Conservation (phyloP, 2,113 vertebrate genomes). For the Progne subis region DNA sequence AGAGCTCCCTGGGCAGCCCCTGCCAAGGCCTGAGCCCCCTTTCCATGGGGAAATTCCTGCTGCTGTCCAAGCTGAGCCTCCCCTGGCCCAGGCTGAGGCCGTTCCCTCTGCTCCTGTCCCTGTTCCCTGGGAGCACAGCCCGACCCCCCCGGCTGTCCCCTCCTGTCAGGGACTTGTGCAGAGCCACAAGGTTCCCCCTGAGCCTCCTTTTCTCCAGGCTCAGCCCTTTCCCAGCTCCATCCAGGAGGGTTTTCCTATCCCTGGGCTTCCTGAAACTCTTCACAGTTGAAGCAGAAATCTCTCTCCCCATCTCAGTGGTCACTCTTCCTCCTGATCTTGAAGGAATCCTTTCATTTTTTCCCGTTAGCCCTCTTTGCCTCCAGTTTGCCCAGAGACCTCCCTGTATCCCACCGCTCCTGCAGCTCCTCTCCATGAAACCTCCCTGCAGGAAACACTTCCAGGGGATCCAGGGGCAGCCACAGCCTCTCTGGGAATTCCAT, state of each 20-base stretch:
- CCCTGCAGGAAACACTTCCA: neutral
- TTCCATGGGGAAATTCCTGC: no score
- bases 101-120: no score
- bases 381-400: neutral
- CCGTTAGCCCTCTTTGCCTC: neutral
- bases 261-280: neutral
- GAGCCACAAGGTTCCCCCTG: no score
- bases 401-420: neutral
- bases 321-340: neutral
- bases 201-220: neutral
- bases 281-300: neutral
- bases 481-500: neutral
- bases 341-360: neutral
- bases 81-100: no score
- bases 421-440: neutral
- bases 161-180: no score
- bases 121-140: no score
- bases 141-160: no score
- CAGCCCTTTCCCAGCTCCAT: neutral
- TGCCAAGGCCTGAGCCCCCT: no score
- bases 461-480: neutral
- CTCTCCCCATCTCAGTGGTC: neutral
- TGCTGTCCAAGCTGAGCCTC: no score
- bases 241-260: neutral
- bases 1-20: no score